Base-by-base conservation (phyloP, 2,888 invertebrate species). In the Pyrochroa serraticornis region DNA sequence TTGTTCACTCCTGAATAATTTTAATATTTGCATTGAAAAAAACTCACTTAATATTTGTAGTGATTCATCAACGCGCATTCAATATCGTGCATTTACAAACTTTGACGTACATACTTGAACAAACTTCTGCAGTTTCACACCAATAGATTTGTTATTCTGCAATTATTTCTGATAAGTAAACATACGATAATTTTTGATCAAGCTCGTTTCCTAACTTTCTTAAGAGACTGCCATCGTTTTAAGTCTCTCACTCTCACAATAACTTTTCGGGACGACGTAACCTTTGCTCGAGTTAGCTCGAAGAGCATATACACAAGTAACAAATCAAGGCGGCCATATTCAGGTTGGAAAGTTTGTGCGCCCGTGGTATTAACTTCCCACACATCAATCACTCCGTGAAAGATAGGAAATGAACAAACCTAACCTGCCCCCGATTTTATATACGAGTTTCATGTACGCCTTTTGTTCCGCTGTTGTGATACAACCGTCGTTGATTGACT, bases 391-490 rank as follows among this genome's bases (percentile, higher is more conserved):
- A 77, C 70, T 54, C 62, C 67, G 66, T 78, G 78, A 78, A 78
- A 78, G 78, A 77, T 78, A 77, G 78, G 78, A 78, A 78, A 78
- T 78, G 78, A 78, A 77, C 77, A 76, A 74, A 77, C 75, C 76
- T 72, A 73, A 74, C 73, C 71, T 71, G 71, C 63, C 71, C 72
- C 70, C 71, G 70, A 72, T 75, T 74, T 73, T 71, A 71, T 73
- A 69, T 66, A 71, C 60, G 64, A 66, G 71, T 69, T 74, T 72
- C 71, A 71, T 71, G 71, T 68, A 69, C 66, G 69, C 57, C 66
- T 71, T 69, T 70, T 72, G 71, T 71, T 71, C 63, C 61, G 62
- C 32, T 65, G 62, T 64, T 62, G 58, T 59, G 54, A 62, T 63
- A 60, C 57, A 50, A 13, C 48, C 47, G 22, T 22, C 22, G 22